Evolutionary conservation across 2,888 invertebrate genomes (phyloP).

Genomic region (Tipula helvola): DNA sequence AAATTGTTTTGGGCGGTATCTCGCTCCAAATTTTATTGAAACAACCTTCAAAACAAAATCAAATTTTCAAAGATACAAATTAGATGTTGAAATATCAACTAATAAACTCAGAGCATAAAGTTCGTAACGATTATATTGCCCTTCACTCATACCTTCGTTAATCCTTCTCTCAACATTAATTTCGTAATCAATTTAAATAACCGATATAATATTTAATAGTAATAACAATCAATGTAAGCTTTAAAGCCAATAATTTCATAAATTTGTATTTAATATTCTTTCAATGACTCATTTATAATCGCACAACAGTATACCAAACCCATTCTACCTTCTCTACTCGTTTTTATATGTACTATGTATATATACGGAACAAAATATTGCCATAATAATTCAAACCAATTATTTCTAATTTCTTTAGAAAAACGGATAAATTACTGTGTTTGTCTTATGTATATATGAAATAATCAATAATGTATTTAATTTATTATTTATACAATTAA

Average conservation of each 20-base stretch:
- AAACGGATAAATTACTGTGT: not conserved
- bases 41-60: too few relatives aligned
- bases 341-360: not conserved
- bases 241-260: not conserved
- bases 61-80: too few relatives aligned
- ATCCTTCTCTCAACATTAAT: too few relatives aligned
- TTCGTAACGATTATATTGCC: too few relatives aligned
- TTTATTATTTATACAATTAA: not conserved
- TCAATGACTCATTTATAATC: not conserved
- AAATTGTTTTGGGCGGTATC: too few relatives aligned
- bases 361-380: not conserved
- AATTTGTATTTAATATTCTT: not conserved
- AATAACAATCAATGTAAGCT: not conserved
- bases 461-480: not conserved
- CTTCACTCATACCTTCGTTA: too few relatives aligned
- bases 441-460: not conserved
- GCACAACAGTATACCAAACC: not conserved
- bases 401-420: not conserved
- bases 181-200: too few relatives aligned
- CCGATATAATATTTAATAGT: too few relatives aligned
- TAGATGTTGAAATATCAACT: too few relatives aligned
- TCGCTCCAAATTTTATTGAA: too few relatives aligned
- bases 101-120: too few relatives aligned
- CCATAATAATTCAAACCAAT: not conserved
- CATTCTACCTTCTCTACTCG: not conserved